phyloP scores from a whole-genome alignment of 2,888 invertebrate species.

The Clistopyga incitator region DNA sequence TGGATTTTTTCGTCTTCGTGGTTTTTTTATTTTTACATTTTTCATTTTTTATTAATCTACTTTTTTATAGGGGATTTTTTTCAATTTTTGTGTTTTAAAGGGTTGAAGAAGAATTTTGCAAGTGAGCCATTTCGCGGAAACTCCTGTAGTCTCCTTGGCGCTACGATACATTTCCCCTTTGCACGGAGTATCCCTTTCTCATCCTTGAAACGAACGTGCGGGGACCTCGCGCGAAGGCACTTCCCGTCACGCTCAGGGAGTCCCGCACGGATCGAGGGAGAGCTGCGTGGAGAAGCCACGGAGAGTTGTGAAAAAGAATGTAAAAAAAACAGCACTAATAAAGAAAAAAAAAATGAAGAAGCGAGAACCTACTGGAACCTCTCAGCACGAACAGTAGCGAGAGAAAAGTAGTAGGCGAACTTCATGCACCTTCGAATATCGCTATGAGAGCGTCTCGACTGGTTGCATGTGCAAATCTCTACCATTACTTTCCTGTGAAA shows the following conservation, averaged over 20 bases:
- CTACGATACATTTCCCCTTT: conserved; percentile 32
- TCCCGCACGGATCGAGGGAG: conserved; percentile 55
- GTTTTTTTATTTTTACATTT: no score
- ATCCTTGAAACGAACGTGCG: conserved; percentile 66
- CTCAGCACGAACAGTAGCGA: conserved; percentile 60
- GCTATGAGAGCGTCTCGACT: conserved; percentile 42
- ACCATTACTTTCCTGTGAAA: conserved; percentile 38
- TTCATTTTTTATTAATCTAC: no score
- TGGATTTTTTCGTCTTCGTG: background rate
- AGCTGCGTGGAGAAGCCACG: conserved; percentile 17
- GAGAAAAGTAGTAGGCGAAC: conserved; percentile 45
- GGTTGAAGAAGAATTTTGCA: background rate
- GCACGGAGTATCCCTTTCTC: conserved; percentile 66
- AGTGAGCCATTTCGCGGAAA: conserved; percentile 51
- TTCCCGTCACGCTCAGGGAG: conserved; percentile 70
- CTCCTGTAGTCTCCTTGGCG: conserved; percentile 30
- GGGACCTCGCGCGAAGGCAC: conserved; percentile 60
- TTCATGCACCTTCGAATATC: conserved; percentile 32
- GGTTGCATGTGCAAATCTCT: conserved; percentile 69
- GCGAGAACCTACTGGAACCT: conserved; percentile 51
- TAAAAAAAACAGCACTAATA: background rate
- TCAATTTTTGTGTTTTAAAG: background rate
- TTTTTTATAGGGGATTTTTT: background rate
- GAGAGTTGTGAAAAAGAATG: conserved; percentile 46
- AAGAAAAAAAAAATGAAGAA: conserved; percentile 21